Conservation (phyloP, 2,113 vertebrate species). For the Pygoscelis antarcticus region DNA sequence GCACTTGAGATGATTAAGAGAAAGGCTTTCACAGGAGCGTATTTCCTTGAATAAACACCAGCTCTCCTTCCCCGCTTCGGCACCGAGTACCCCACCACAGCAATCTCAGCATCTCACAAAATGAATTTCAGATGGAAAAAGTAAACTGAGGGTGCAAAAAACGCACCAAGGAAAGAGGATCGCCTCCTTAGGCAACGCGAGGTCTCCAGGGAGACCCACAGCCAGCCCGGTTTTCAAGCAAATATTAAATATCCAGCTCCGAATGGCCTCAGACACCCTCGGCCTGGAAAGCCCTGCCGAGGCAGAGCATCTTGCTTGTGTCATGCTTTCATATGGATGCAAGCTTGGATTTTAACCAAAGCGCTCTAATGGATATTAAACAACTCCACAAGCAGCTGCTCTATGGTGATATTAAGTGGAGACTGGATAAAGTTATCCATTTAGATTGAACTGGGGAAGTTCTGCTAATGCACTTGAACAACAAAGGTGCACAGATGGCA, state of each 20-base stretch:
- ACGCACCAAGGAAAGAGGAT: background rate
- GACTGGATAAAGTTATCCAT: constrained; percentile 29
- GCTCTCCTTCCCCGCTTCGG: background rate
- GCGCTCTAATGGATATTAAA: constrained; percentile 7
- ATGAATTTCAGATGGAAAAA: background rate
- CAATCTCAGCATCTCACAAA: background rate
- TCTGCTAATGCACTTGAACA: constrained; percentile 27
- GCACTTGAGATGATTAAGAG: background rate
- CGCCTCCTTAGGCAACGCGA: fast-evolving
- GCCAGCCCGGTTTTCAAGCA: background rate
- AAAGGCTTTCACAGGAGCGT: fast-evolving
- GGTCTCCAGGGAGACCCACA: background rate
- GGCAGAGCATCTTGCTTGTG: background rate
- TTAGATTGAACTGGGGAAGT: background rate
- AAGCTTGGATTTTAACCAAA: background rate
- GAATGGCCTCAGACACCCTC: background rate
- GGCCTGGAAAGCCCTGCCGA: background rate
- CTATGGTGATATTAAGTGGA: background rate
- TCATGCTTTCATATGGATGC: background rate
- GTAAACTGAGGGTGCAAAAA: background rate
- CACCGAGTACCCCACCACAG: fast-evolving
- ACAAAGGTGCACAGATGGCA: constrained; percentile 58
- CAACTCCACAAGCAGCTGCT: constrained; percentile 23
- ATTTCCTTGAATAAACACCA: background rate
- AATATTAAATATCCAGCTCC: background rate